phyloP scores from a whole-genome alignment of 2,888 invertebrate species.

The Tenthredo notha region DNA sequence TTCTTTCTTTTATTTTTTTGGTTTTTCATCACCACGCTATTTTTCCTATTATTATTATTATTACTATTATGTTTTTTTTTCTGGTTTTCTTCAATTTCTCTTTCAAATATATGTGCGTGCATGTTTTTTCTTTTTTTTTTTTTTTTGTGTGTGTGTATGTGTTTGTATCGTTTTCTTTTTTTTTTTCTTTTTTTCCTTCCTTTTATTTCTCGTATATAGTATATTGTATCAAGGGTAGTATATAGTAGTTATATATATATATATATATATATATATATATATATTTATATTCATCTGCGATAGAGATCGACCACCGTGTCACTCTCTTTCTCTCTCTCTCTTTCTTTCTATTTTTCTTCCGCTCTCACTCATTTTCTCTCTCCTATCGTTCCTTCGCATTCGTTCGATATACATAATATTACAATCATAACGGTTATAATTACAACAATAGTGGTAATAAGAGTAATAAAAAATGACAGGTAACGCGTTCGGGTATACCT shows the following conservation, averaged over 20 bases:
- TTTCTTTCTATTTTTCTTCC: conserved; percentile 6
- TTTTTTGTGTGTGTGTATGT: background rate
- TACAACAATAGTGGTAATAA: conserved; percentile 50
- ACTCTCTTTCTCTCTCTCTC: conserved; percentile 26
- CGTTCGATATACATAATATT: conserved; percentile 32
- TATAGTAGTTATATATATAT: conserved; percentile 8
- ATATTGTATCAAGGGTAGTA: conserved; percentile 3
- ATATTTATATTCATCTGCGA: conserved; percentile 19
- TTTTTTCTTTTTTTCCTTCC: background rate
- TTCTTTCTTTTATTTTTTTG: background rate
- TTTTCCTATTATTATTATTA: background rate
- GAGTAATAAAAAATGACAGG: conserved; percentile 52
- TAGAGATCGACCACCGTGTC: conserved; percentile 46
- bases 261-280: conserved; percentile 5
- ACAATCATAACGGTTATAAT: background rate
- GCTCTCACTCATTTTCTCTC: conserved; percentile 6
- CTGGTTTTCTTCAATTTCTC: background rate
- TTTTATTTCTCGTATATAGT: conserved; percentile 13
- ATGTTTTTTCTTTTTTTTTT: background rate
- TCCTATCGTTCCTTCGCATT: conserved; percentile 23
- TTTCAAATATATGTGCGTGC: background rate
- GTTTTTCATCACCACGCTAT: background rate
- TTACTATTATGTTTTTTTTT: background rate
- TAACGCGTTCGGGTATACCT: conserved; percentile 42
- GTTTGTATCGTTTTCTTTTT: background rate